Base-by-base conservation (phyloP, 2,888 invertebrate genomes). In the Lasioglossum leucozonium region DNA sequence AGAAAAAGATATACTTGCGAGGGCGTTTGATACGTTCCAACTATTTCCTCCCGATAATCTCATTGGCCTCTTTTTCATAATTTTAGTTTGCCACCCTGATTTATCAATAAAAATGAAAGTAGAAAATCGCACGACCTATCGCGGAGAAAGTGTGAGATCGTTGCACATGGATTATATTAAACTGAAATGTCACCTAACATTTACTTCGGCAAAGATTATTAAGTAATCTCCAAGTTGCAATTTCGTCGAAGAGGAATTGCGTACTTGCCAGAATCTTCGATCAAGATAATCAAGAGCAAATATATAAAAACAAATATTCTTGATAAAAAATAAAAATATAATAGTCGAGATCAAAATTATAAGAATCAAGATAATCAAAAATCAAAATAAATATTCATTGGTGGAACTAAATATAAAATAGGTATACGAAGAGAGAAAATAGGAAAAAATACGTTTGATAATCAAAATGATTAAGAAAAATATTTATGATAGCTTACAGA, bases 71-170 rank as follows among this genome's bases (percentile, higher is more conserved):
- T n/a, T 55, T 55, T 1, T 4, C 55, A 55, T 4, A 55, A 55
- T 55, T 55, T 55, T 55, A 4, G n/a, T 55, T n/a, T 22, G 30
- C 18, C 1, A 34, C 4, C 18, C 34, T 8, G 34, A 22, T 65
- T 22, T 34, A 42, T 26, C 26, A 0, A 26, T 11, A n/a, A 26
- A 44, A 26, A 5, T 6, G 1, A n/a, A 58, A 58, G 18, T 44
- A 79, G 18, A 67, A 79, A 69, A 40, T 10, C 16, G 10, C 30
- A 73, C 82, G 26, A 16, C 16, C 42, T 34, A 30, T 34, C 34
- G 65, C 34, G 65, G 34, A 65, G 65, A 65, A 65, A 65, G 37
- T 65, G 18, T 10, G 4, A 34, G 22, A 22, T 10, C 0, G 22
- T 18, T 8, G 18, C 8, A 37, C 10, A 34, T 18, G 18, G 4